Conservation (phyloP, 2,113 vertebrate genomes). For the Mastomys coucha region DNA sequence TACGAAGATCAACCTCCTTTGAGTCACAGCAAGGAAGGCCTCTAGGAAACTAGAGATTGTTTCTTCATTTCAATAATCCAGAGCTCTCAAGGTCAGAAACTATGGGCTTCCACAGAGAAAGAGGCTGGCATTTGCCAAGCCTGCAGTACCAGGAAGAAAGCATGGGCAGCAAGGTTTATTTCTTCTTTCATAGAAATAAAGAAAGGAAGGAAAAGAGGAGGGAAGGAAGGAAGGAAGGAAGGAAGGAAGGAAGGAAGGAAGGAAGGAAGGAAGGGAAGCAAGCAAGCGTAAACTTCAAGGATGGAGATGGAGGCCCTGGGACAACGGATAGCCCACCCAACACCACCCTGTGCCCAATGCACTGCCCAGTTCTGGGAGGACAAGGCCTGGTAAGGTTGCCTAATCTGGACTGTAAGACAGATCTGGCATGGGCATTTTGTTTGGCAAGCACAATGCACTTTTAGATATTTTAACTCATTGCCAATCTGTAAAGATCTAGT, state of each 20-base stretch:
- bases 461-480: slow-evolving; percentile 15
- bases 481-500: not conserved
- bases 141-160: not conserved
- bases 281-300: not conserved
- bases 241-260: no score
- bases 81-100: not conserved
- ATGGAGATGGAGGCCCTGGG: not conserved
- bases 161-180: not conserved
- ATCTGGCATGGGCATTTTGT: not conserved
- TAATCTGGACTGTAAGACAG: not conserved
- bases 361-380: not conserved
- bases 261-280: no score
- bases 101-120: not conserved
- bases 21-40: not conserved
- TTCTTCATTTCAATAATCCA: not conserved
- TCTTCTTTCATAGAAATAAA: not conserved
- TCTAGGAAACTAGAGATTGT: not conserved
- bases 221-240: no score
- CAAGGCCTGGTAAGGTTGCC: not conserved
- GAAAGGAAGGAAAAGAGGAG: not conserved
- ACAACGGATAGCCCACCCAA: not conserved
- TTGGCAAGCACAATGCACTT: not conserved
- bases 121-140: not conserved
- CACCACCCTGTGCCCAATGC: not conserved
- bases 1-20: not conserved